A percentile compares a stretch with the other conserved stretches of the same genome.
Evolutionary conservation across 2,888 invertebrate genomes (phyloP).

Genomic region (Andrena hattorfiana): DNA sequence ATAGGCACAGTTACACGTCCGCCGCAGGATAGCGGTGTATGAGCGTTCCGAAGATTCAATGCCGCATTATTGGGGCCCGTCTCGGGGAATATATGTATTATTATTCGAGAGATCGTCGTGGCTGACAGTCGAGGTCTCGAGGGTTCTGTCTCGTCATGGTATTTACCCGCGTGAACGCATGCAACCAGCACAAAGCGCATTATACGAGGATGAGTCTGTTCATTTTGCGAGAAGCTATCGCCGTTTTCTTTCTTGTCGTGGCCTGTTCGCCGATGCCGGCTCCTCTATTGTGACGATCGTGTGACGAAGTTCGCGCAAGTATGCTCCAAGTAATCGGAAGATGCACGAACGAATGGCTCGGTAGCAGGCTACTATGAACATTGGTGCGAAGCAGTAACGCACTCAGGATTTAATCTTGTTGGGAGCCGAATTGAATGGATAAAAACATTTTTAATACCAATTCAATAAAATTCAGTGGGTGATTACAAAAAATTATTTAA

Average conservation of each 20-base stretch:
- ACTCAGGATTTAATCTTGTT: too few species aligned
- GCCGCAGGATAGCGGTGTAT: not conserved
- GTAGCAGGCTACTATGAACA: too few species aligned
- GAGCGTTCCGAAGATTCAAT: slow-evolving; percentile 37
- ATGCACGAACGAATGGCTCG: too few species aligned
- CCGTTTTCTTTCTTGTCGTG: not conserved
- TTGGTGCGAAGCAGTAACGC: too few species aligned
- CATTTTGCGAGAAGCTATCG: slow-evolving; percentile 2
- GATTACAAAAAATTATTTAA: too few species aligned
- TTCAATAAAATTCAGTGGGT: too few species aligned
- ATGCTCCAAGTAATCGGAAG: not conserved
- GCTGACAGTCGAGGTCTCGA: slow-evolving; percentile 47
- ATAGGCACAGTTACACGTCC: slow-evolving; percentile 18
- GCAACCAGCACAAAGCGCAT: slow-evolving; percentile 27
- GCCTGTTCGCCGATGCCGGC: too few species aligned
- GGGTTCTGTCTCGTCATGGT: slow-evolving; percentile 3
- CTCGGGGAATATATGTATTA: slow-evolving; percentile 47
- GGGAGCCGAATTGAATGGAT: too few species aligned
- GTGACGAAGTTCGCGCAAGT: not conserved
- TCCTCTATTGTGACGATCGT: not conserved
- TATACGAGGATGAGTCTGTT: slow-evolving; percentile 12
- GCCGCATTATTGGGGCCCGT: slow-evolving; percentile 39
- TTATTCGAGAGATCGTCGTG: slow-evolving; percentile 66
- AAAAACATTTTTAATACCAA: too few species aligned
- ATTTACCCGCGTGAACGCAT: slow-evolving; percentile 25